Evolutionary conservation across 2,113 vertebrate species (phyloP).

Genomic region (Procavia capensis): DNA sequence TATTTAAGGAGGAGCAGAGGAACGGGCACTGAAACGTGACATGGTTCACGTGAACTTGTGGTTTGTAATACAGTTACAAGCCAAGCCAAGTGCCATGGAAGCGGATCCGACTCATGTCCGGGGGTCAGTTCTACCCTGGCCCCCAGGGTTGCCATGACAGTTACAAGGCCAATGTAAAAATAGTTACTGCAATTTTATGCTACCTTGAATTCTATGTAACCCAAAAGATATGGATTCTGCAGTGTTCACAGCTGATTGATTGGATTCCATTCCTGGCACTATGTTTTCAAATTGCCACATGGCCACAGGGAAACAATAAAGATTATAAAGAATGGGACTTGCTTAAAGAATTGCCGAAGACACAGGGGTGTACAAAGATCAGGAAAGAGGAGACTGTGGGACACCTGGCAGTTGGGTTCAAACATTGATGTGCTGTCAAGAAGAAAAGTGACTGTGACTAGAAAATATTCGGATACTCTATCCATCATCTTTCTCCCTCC

Average conservation of each 20-base stretch:
- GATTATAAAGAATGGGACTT: conserved; percentile 36
- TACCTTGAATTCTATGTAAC: not conserved
- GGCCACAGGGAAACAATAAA: not conserved
- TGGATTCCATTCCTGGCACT: conserved; percentile 12
- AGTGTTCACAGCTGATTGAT: not conserved
- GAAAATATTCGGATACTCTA: not conserved
- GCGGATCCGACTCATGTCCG: too few relatives aligned
- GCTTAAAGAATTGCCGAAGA: conserved; percentile 8
- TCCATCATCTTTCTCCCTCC: not conserved
- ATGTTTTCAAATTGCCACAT: conserved; percentile 32
- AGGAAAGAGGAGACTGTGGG: not conserved
- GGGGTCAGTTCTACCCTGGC: too few relatives aligned
- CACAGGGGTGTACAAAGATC: not conserved
- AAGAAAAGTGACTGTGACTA: not conserved
- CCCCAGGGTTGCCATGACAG: too few relatives aligned
- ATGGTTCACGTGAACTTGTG: not conserved
- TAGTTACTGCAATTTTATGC: not conserved
- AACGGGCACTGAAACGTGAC: not conserved
- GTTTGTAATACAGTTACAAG: not conserved
- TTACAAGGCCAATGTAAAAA: not conserved
- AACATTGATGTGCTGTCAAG: not conserved
- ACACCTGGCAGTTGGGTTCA: not conserved
- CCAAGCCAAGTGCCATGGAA: too few relatives aligned
- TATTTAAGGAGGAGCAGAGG: not conserved
- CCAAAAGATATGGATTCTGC: conserved; percentile 6